Conservation (phyloP, 1,140 invertebrate genomes). For the Philopotamus ludificatus region DNA sequence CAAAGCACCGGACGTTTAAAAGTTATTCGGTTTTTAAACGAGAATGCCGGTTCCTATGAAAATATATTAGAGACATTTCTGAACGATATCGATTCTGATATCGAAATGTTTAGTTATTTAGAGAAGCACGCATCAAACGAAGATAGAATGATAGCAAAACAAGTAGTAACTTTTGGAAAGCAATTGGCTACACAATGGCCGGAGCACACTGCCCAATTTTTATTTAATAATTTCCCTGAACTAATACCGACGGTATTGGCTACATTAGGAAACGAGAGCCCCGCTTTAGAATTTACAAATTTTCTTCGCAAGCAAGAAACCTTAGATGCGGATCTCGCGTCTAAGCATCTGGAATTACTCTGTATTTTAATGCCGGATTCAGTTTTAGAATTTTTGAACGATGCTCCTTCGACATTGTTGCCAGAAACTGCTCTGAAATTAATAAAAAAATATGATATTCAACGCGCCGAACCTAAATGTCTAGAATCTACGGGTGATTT, state of each 20-base stretch:
- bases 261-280: slow-evolving; percentile 36
- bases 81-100: slow-evolving; percentile 44
- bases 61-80: slow-evolving; percentile 48
- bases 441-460: slow-evolving; percentile 44
- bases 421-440: slow-evolving; percentile 49
- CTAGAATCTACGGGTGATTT: slow-evolving; percentile 44
- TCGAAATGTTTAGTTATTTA: slow-evolving; percentile 52
- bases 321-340: slow-evolving; percentile 46
- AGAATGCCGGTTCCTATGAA: slow-evolving; percentile 34
- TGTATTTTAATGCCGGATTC: slow-evolving; percentile 43
- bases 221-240: slow-evolving; percentile 44
- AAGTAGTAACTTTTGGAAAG: slow-evolving; percentile 39
- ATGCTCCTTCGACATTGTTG: slow-evolving; percentile 45
- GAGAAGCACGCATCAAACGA: slow-evolving; percentile 37
- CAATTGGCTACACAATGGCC: slow-evolving; percentile 44
- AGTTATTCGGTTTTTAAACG: slow-evolving; percentile 33
- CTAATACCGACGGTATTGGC: slow-evolving; percentile 41
- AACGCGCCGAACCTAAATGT: slow-evolving; percentile 47
- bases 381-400: slow-evolving; percentile 45
- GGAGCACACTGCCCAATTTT: slow-evolving; percentile 44
- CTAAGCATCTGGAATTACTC: slow-evolving; percentile 46
- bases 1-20: slow-evolving; percentile 31
- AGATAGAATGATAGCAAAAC: slow-evolving; percentile 42
- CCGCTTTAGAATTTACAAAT: slow-evolving; percentile 46
- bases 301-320: slow-evolving; percentile 45